Conservation (phyloP, 2,888 invertebrate genomes). For the Selenia dentaria region DNA sequence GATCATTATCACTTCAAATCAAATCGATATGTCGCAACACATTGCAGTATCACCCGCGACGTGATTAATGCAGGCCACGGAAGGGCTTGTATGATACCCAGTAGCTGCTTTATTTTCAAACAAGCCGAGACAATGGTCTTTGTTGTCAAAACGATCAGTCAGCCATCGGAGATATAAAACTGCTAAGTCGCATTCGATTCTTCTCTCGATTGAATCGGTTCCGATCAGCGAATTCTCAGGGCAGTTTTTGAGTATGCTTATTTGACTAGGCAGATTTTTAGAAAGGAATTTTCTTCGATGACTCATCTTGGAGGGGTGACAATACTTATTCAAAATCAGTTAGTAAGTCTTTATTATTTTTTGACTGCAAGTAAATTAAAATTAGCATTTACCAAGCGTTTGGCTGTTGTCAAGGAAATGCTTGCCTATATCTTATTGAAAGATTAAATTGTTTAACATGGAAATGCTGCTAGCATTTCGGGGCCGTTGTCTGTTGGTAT, state of each 20-base stretch:
- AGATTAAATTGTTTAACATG: too few species aligned
- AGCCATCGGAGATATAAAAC: slow-evolving; percentile 62
- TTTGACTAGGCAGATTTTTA: slow-evolving; percentile 2
- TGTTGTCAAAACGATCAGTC: slow-evolving; percentile 67
- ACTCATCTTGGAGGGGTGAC: neutral
- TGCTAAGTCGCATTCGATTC: slow-evolving; percentile 53
- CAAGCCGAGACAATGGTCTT: slow-evolving; percentile 69
- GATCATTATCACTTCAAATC: too few species aligned
- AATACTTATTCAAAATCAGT: too few species aligned
- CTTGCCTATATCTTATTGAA: too few species aligned
- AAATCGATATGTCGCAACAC: slow-evolving; percentile 12
- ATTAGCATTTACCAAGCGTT: too few species aligned
- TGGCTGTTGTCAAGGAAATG: too few species aligned
- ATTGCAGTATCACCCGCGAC: neutral
- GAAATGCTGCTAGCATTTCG: too few species aligned
- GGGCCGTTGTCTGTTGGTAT: too few species aligned
- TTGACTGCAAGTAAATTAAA: too few species aligned
- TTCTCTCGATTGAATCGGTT: slow-evolving; percentile 58
- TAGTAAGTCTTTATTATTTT: too few species aligned
- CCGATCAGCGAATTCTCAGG: slow-evolving; percentile 36
- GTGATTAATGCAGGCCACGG: slow-evolving; percentile 9
- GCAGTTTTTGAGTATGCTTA: slow-evolving; percentile 11
- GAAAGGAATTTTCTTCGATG: neutral
- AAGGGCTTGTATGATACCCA: slow-evolving; percentile 48
- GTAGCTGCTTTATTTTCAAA: slow-evolving; percentile 65